Conservation (phyloP, 2,888 invertebrate species). For the Cataglyphis albicans region DNA sequence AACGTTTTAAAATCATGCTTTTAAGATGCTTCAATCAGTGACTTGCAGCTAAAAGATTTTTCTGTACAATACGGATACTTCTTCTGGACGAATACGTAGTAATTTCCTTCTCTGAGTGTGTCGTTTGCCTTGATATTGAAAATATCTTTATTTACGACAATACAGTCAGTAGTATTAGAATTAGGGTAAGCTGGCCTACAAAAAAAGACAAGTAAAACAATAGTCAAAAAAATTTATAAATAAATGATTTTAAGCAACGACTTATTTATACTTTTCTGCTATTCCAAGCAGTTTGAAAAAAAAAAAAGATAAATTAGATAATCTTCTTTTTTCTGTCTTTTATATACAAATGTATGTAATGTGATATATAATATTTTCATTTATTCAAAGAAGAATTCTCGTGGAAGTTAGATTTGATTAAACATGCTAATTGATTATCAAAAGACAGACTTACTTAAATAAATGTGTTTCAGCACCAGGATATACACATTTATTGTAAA, state of each 20-base stretch:
- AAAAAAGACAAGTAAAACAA: background rate
- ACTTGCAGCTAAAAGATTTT: background rate
- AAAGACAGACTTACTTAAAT: background rate
- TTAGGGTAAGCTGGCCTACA: background rate
- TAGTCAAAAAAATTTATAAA: background rate
- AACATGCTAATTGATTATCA: background rate
- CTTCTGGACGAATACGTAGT: background rate
- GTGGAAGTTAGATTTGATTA: background rate
- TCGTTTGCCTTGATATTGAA: background rate
- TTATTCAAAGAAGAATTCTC: background rate
- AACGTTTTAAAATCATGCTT: too few relatives aligned
- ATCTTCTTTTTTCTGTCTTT: background rate
- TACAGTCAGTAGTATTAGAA: background rate
- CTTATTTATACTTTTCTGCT: background rate
- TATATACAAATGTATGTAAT: background rate
- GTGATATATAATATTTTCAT: background rate
- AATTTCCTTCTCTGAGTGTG: background rate
- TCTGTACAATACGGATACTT: background rate
- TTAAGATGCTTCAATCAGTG: background rate
- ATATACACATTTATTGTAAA: background rate
- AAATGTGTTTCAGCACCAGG: background rate
- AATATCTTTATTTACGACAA: background rate
- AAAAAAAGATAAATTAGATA: background rate
- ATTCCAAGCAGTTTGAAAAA: background rate
- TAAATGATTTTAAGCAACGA: background rate